phyloP scores from a whole-genome alignment of 35 echinoderm and acorn worm genomes.

The Hemicentrotus pulcherrimus region DNA sequence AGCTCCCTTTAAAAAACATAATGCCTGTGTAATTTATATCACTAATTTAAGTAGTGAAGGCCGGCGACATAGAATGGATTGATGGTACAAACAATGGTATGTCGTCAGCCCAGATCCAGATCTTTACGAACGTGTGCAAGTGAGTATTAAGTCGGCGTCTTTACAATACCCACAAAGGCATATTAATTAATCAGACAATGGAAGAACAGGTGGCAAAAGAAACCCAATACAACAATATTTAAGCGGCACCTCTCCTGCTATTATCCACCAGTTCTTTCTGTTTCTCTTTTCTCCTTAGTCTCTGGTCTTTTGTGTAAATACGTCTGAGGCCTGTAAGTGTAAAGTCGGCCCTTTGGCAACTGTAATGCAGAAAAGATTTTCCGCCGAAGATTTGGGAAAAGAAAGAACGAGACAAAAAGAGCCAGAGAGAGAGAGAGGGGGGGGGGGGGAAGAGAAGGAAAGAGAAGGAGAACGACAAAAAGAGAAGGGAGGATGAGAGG shows the following conservation, averaged over 20 bases:
- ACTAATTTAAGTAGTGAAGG: not conserved
- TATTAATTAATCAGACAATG: conserved; percentile 40
- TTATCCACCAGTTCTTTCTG: not conserved
- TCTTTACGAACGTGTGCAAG: not conserved
- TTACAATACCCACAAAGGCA: conserved; percentile 26
- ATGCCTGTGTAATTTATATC: not conserved
- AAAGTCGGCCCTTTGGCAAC: conserved; percentile 36
- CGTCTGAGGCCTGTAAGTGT: conserved; percentile 16
- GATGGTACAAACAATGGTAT: not conserved
- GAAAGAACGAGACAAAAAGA: not conserved
- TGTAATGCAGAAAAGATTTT: not conserved
- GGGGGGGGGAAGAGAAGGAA: not conserved
- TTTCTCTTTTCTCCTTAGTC: not conserved
- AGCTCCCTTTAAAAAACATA: too few relatives aligned
- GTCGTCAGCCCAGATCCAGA: not conserved
- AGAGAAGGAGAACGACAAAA: not conserved
- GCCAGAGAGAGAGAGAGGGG: not conserved
- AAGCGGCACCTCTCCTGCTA: not conserved
- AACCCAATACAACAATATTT: conserved; percentile 48
- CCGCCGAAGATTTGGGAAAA: not conserved
- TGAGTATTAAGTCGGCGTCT: not conserved
- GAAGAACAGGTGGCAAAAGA: conserved; percentile 30
- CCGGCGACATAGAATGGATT: not conserved
- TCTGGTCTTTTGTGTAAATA: conserved; percentile 33
- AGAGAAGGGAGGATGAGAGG: not conserved